Evolutionary conservation across 2,797 vertebrate genomes (phyloP).

Genomic region (Cynodonichthys magdalenae): DNA sequence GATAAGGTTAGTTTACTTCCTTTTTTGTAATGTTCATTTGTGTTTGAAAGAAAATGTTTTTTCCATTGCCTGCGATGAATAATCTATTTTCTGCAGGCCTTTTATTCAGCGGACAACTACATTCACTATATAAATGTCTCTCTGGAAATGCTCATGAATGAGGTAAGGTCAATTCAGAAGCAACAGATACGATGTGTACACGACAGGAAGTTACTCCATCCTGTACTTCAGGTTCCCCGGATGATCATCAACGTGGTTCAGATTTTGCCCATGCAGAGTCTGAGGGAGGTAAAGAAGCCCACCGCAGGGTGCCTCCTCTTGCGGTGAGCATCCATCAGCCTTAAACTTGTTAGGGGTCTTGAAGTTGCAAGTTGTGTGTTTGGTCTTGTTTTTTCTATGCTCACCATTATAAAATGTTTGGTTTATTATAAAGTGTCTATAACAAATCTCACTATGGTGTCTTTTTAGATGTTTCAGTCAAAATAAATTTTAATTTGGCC

Average conservation of each 20-base stretch:
- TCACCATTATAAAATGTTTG: too few relatives aligned
- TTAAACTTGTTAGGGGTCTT: too few relatives aligned
- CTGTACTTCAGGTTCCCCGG: constrained; percentile 78
- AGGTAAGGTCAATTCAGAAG: constrained; percentile 64
- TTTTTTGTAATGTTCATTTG: not conserved
- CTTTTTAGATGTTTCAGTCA: too few relatives aligned
- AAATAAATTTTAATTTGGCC: not conserved
- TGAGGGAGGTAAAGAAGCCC: constrained; percentile 80
- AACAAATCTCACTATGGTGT: not conserved
- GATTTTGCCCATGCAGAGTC: constrained; percentile 79
- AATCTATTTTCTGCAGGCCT: constrained; percentile 61
- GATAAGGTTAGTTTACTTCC: constrained; percentile 68
- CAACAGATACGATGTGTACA: not conserved
- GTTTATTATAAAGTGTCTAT: too few relatives aligned
- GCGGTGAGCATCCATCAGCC: constrained; percentile 56
- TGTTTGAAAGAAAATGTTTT: not conserved
- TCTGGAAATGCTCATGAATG: constrained; percentile 86
- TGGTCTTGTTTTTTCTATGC: too few relatives aligned
- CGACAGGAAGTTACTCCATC: not conserved
- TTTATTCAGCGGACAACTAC: constrained; percentile 84
- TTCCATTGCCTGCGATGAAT: constrained; percentile 1
- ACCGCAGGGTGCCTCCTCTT: constrained; percentile 80
- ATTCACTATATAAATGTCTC: constrained; percentile 81
- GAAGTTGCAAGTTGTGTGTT: not conserved
- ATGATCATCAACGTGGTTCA: constrained; percentile 84